These are phyloP conservation scores for Phragmatobia fuliginosa DNA, from an alignment of 2,888 invertebrate genomes.

Conservation along the genomic window DNA sequence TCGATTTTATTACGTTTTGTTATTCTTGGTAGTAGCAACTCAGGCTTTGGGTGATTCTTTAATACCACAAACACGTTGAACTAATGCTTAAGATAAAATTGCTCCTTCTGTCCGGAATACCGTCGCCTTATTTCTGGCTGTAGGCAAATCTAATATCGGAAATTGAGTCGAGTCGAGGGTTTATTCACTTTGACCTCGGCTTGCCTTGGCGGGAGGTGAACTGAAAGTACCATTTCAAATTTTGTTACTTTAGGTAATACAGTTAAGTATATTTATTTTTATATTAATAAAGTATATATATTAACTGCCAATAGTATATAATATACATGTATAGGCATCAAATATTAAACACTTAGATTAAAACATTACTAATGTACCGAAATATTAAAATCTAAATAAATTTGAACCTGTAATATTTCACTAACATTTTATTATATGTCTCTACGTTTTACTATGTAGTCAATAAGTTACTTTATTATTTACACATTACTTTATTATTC, in stretches of 20 bases:
- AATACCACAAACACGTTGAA: conserved; percentile 21
- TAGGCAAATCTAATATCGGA: conserved; percentile 81
- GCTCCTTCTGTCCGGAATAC: conserved; percentile 49
- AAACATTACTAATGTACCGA: not conserved
- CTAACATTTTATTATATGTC: conserved; percentile 27
- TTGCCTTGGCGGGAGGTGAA: conserved; percentile 63
- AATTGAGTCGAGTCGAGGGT: conserved; percentile 77
- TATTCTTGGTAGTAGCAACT: not conserved
- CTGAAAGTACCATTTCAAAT: conserved; percentile 70
- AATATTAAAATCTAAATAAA: not conserved
- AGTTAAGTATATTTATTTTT: conserved; percentile 12
- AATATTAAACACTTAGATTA: not conserved
- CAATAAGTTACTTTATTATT: conserved; percentile 42
- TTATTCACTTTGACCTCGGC: conserved; percentile 75
- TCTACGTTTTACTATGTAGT: conserved; percentile 21
- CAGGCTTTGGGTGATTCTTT: not conserved
- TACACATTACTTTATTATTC: conserved; percentile 29
- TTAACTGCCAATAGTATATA: not conserved
- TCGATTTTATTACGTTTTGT: not conserved
- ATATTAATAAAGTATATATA: too few species aligned
- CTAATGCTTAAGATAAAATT: conserved; percentile 56
- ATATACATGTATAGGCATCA: too few species aligned
- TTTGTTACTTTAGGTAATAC: conserved; percentile 65
- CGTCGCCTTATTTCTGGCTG: conserved; percentile 61
- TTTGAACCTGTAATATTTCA: too few species aligned